Base-by-base conservation (phyloP, 2,888 invertebrate genomes). In the Leptinotarsa tumamoca region DNA sequence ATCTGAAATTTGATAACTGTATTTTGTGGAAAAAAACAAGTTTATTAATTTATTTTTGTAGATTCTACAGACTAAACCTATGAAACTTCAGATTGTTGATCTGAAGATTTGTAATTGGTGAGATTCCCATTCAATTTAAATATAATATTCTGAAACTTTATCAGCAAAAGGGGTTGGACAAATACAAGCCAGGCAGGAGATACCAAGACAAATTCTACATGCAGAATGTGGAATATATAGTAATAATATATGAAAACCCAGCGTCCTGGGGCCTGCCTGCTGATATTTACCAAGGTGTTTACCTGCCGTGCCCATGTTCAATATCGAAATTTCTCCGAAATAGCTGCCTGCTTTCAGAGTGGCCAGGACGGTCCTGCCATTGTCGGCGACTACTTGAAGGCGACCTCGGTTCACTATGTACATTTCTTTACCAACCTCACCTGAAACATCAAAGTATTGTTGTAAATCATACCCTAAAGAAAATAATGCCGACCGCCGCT, bases 281-380 rank as follows among this genome's bases (percentile, higher is more conserved):
- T 90, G 94, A 95, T 95, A 95, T 95, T 95, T 95, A 95, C 95
- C 95, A 94, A 95, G 94, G 92, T 95, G 95, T 95, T 95, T 95
- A 96, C 97, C 97, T 94, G 98, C 98, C 89, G 98, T 98, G 91
- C 98, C 98, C 97, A 98, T 97, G 93, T 98, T 98, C 90, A 99
- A 94, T 91, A 99, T 98, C 92, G 97, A 97, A 92, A 99, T 99
- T 93, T 99, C 99, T 87, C 99, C 99, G 91, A 99, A 99, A 93
- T 99, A 99, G 90, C 98, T 98, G 90, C 98, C 99, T 86, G 98
- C 98, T 90, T 97, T 97, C 87, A 99, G 93, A 82, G 98, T 98
- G 86, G 98, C 98, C 89, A 99, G 92, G 83, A 98, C 98, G 72
- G 97, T 97, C 90, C 96, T 95, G 83, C 97, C 97, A 90, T 97